Evolutionary conservation across 1,140 invertebrate species (phyloP).

Genomic region (Aphelenchoides avenae): DNA sequence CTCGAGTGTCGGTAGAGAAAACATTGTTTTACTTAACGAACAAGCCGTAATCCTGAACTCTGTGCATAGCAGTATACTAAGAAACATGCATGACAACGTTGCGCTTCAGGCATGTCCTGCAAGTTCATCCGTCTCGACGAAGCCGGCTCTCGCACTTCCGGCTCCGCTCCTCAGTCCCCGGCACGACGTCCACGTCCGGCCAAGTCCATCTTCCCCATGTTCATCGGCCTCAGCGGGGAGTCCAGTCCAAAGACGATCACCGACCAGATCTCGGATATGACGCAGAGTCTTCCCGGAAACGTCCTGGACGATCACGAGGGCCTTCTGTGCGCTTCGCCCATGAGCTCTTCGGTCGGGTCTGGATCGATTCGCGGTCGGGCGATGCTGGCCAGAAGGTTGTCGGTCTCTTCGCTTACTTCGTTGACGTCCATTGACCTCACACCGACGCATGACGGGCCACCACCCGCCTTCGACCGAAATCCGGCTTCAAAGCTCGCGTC

Average conservation of each 20-base stretch:
- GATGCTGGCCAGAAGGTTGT: conserved; percentile 18
- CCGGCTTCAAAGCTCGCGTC: conserved; percentile 42
- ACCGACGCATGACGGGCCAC: conserved; percentile 41
- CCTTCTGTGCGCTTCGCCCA: neutral
- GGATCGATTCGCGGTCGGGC: conserved; percentile 7
- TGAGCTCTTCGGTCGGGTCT: conserved; percentile 3
- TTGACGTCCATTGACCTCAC: conserved; percentile 57
- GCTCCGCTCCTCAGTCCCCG: conserved; percentile 2
- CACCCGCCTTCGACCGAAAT: conserved; percentile 20
- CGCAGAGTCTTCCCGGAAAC: conserved; percentile 15
- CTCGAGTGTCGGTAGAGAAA: too few relatives aligned
- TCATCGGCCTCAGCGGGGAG: conserved; percentile 41
- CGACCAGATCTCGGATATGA: too few relatives aligned
- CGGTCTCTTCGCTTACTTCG: conserved; percentile 51
- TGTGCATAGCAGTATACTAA: too few relatives aligned
- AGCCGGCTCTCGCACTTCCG: conserved; percentile 1
- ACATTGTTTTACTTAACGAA: too few relatives aligned
- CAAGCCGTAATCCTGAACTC: too few relatives aligned
- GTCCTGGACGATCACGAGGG: too few relatives aligned
- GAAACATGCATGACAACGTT: too few relatives aligned
- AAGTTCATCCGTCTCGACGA: conserved; percentile 45
- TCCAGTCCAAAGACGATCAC: conserved; percentile 7
- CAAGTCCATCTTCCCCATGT: conserved; percentile 53
- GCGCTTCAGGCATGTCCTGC: too few relatives aligned
- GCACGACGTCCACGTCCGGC: conserved; percentile 2